phyloP scores from a whole-genome alignment of 2,113 vertebrate species.

The Oncorhynchus masou region DNA sequence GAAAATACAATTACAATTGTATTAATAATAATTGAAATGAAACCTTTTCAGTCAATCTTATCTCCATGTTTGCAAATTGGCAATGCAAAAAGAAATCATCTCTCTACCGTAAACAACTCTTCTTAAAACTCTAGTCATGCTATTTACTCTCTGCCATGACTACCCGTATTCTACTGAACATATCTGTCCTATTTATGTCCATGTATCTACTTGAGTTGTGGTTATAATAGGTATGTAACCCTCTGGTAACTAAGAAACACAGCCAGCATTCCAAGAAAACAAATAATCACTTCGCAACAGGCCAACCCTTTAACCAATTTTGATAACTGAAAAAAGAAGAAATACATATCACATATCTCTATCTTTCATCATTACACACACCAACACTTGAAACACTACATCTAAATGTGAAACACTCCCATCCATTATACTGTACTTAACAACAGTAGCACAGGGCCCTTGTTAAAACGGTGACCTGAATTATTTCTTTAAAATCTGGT shows the following conservation, averaged over 20 bases:
- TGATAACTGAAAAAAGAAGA: constrained; percentile 47
- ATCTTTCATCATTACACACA: constrained; percentile 51
- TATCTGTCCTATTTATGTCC: constrained; percentile 76
- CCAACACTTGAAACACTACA: constrained; percentile 65
- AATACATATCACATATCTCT: constrained; percentile 54
- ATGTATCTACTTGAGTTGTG: constrained; percentile 48
- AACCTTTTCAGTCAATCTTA: constrained; percentile 43
- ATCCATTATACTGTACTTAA: constrained; percentile 58
- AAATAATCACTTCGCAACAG: constrained; percentile 63
- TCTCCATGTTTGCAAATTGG: constrained; percentile 55
- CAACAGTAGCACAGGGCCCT: neutral
- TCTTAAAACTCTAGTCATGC: constrained; percentile 57
- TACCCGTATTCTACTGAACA: constrained; percentile 97
- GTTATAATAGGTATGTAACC: constrained; percentile 68
- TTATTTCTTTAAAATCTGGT: constrained; percentile 9
- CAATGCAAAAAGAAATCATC: constrained; percentile 52
- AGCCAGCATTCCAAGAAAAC: constrained; percentile 59
- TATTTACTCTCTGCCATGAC: constrained; percentile 79
- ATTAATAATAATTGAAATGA: constrained; percentile 34
- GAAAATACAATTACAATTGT: constrained; percentile 43
- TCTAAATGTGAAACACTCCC: constrained; percentile 49
- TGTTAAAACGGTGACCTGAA: constrained; percentile 24
- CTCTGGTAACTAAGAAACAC: constrained; percentile 61
- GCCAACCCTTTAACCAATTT: constrained; percentile 56
- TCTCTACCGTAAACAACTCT: constrained; percentile 60